Base-by-base conservation (phyloP, 37 sponge, comb jelly and placozoan genomes). In the Aplysina aerophoba region DNA sequence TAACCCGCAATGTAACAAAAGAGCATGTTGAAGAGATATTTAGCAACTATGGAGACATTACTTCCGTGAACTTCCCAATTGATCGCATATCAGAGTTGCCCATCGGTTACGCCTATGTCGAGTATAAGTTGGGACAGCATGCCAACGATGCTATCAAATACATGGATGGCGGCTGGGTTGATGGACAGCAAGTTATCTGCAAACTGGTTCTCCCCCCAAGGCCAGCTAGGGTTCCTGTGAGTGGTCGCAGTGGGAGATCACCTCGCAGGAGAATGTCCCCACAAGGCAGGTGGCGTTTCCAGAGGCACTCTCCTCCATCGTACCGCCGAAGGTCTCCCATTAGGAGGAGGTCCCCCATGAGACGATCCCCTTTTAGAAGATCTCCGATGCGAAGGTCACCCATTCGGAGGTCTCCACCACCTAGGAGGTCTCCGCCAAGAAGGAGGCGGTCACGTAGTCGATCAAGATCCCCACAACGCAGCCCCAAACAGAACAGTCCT, bases 121-220 rank as follows among this genome's bases (percentile, higher is more conserved):
- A 96, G 13, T 96, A 65, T 81, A 89, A 93, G 20, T 55, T 31
- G 22, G 66, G 85, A 8, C 88, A 83, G 20, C 62, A 88, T 41
- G 96, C 94, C 4, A 54, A 81, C 21, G 75, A 78, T 33, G 92
- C 92, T 20, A 37, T 93, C 54, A 90, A 91, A 36, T 88, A 87
- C 87, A 91, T 96, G 92, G 85, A 96, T 74, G 92, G 90, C 28
- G 96, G 90, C 0, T 90, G 90, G 88, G 34, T 96, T 15, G 96
- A 96, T 81, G 96, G 96, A 0, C 89, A 91, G 33, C 65, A 84
- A 28, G 90, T 96, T 0, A 41, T 59, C 0, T 92, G 89, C 4
- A 84, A 89, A 25, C 69, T 91, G 79, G 94, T 93, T 19, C 81
- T 91, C 11, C 92, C 92, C 0, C 59, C 82, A 0, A 89, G 87